Evolutionary conservation across 2,888 invertebrate species (phyloP).

Genomic region (Oscheius sp.): DNA sequence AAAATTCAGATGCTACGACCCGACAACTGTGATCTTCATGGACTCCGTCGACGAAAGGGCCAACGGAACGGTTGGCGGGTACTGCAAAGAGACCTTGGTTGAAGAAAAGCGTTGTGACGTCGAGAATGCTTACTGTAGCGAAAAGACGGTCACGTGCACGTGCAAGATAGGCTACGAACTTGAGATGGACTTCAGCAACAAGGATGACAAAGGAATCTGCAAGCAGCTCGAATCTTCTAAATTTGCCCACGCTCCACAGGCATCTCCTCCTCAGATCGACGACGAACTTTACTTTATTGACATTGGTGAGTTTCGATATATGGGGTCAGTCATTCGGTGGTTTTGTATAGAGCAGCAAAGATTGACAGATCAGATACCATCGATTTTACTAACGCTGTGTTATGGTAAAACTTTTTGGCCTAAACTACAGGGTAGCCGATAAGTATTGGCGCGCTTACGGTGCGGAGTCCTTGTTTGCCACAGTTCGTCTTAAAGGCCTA

Average conservation of each 20-base stretch:
- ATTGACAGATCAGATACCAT: too few species aligned
- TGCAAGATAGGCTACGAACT: conserved; percentile 71
- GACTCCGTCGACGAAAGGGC: conserved; percentile 72
- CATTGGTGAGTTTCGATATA: conserved; percentile 46
- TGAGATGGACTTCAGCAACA: conserved; percentile 68
- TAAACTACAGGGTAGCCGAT: too few species aligned
- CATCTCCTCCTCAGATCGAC: conserved; percentile 50
- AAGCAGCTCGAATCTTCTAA: conserved; percentile 57
- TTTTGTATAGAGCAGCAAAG: too few species aligned
- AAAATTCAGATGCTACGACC: conserved; percentile 67
- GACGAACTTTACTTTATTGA: conserved; percentile 64
- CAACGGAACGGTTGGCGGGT: conserved; percentile 72
- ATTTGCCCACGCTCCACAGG: conserved; percentile 47
- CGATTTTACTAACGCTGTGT: too few species aligned
- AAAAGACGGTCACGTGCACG: conserved; percentile 69
- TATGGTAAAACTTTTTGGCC: too few species aligned
- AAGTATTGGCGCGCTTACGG: too few species aligned
- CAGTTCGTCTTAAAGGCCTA: too few species aligned
- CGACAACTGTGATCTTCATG: conserved; percentile 73
- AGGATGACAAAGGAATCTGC: conserved; percentile 65
- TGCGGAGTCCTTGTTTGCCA: too few species aligned
- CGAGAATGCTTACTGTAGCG: conserved; percentile 69
- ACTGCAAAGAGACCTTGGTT: conserved; percentile 69
- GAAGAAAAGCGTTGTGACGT: conserved; percentile 69
- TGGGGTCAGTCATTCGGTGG: too few species aligned